Base-by-base conservation (phyloP, 2,888 invertebrate genomes). In the Dynastes tityus region DNA sequence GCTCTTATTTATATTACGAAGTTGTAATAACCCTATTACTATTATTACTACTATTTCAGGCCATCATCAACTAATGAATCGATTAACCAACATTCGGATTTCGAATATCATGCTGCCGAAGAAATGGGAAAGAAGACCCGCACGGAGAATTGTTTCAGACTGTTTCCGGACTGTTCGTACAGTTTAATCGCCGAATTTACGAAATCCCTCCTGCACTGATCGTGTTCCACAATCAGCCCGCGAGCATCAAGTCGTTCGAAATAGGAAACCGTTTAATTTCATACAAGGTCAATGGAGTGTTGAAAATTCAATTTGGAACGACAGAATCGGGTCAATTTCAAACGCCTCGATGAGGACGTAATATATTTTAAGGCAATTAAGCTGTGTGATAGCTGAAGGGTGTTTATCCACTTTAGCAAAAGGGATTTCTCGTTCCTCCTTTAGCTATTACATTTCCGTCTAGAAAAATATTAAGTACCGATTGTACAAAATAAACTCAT, bases 31-130 rank as follows among this genome's bases (percentile, higher is more conserved):
- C 2, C 45, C 8, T 11, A 11, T 45, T 45, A 45, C 45, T 11
- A 45, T 11, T 11, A 11, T 45, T 11, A 45, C 8, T 32, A 67
- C 16, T 4, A 22, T 88, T 88, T 64, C 87, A 94, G 94, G 27
- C 95, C 95, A 29, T 95, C 95, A 16, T 90, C 93, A 45, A 95
- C 94, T 0, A 89, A 88, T 32, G 95, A 95, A 84, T 84, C 88
- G 0, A 85, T 94, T 27, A 92, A 92, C 2, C 91, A 92, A 79
- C 91, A 93, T 85, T 90, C 91, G 0, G 94, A 95, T 87, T 93
- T 92, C 81, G 94, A 94, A 86, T 95, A 94, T 87, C 91, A 93
- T 71, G 93, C 93, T 2, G 95, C 95, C 0, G 95, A 95, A 87
- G 88, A 91, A 78, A 86, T 93, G 2, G 95, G 95, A 2, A 91